Base-by-base conservation (phyloP, 2,113 vertebrate genomes). In the Brienomyrus longianalis region DNA sequence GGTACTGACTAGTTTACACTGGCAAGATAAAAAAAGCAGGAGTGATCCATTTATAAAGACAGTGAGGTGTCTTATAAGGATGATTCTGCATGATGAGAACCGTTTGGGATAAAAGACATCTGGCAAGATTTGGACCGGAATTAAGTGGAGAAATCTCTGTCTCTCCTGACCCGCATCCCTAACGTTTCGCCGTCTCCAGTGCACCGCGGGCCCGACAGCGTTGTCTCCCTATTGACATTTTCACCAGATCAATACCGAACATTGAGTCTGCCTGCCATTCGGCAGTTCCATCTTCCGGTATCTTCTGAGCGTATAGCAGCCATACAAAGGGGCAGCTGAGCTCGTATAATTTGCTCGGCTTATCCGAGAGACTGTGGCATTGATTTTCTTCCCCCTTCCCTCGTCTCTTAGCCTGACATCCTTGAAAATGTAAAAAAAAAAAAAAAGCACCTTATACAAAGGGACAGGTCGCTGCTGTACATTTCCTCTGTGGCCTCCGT, bases 291-390 rank as follows among this genome's bases (percentile, higher is more conserved):
- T 97, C 96, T 97, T 95, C 95, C 96, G 96, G 94, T 94, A 94
- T 94, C 96, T 96, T 92, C 93, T 95, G 93, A 95, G 97, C 97
- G 97, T 97, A 96, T 96, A 96, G 97, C 96, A 92, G 95, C 96
- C 95, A 94, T 96, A 98, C 97, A 98, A 97, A 96, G 94, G 97
- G 95, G 96, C 95, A 95, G 96, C 95, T 95, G 94, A 97, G 97
- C 96, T 96, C 94, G 91, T 95, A 95, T 98, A 98, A 98, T 98
- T 98, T 97, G 96, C 93, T 95, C 95, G 94, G 95, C 95, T 97
- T 96, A 96, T 94, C 95, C 94, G 95, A 95, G 95, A 95, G 95
- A 96, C 93, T 97, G 92, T 92, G 92, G 94, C 96, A 99, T 98
- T 97, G 98, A 99, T 98, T 98, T 95, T 97, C 93, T 95, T 87